Percentiles rank a stretch among this genome's conserved stretches.
phyloP scores from a whole-genome alignment of 2,888 invertebrate species.

The Orchesella flavescens region DNA sequence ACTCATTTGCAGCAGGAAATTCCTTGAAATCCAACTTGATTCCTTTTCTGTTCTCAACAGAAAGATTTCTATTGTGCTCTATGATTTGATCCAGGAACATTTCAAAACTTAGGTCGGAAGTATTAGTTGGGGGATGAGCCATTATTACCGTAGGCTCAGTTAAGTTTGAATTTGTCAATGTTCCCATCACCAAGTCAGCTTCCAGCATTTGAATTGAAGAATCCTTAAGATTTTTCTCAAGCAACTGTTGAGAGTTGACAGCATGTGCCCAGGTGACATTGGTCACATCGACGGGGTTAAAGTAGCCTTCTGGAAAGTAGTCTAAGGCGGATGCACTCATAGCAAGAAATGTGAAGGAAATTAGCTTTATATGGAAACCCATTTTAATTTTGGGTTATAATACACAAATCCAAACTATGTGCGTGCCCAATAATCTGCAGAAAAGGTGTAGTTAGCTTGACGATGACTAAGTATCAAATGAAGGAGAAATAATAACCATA shows the following conservation, averaged over 20 bases:
- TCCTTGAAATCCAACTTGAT: slow-evolving; percentile 92
- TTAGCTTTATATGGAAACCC: too few relatives aligned
- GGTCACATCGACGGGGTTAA: slow-evolving; percentile 78
- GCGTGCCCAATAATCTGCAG: too few relatives aligned
- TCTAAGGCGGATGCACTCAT: slow-evolving; percentile 5
- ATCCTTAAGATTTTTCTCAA: slow-evolving; percentile 79
- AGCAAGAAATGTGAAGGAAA: too few relatives aligned
- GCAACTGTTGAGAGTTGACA: slow-evolving; percentile 82
- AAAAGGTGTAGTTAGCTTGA: too few relatives aligned
- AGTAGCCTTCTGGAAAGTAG: slow-evolving; percentile 46
- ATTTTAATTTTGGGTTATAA: too few relatives aligned
- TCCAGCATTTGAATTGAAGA: slow-evolving; percentile 83
- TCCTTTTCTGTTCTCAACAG: slow-evolving; percentile 78
- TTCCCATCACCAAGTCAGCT: slow-evolving; percentile 86
- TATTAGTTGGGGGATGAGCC: slow-evolving; percentile 86
- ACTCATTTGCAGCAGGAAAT: slow-evolving; percentile 79
- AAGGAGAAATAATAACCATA: too few relatives aligned
- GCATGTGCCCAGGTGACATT: slow-evolving; percentile 89
- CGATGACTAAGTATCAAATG: too few relatives aligned
- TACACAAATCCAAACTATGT: too few relatives aligned
- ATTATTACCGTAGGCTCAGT: slow-evolving; percentile 81
- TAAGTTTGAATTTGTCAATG: background rate
- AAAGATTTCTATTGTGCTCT: slow-evolving; percentile 70
- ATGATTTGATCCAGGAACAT: slow-evolving; percentile 81
- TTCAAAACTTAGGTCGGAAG: slow-evolving; percentile 85